Conservation (phyloP, 2,113 vertebrate genomes). For the Alouatta palliata region DNA sequence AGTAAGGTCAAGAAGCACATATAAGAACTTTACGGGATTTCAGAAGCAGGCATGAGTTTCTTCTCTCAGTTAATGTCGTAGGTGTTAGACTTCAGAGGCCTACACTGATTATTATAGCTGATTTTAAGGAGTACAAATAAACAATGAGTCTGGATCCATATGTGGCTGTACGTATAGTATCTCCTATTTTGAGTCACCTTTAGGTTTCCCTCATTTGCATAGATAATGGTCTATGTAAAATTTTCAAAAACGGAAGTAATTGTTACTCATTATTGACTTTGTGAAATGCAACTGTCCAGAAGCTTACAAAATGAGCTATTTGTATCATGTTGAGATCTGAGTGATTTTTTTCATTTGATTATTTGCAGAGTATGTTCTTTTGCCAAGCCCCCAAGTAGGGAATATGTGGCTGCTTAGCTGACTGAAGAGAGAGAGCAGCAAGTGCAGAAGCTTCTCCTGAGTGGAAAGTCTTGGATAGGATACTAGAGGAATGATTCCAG, state of each 20-base stretch:
- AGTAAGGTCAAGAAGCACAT: not conserved
- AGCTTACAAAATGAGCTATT: not conserved
- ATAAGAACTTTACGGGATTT: not conserved
- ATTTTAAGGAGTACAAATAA: not conserved
- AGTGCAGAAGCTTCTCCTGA: not conserved
- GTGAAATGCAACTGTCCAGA: not conserved
- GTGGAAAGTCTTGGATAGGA: not conserved
- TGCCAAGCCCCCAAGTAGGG: not conserved
- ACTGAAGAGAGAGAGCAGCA: not conserved
- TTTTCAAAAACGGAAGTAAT: slow-evolving; percentile 32
- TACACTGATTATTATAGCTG: not conserved
- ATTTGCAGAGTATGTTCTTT: not conserved
- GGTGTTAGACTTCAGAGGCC: not conserved
- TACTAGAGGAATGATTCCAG: not conserved
- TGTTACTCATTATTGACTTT: not conserved
- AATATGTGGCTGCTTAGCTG: not conserved
- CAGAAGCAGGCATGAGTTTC: not conserved
- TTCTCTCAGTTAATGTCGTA: not conserved
- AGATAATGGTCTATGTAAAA: not conserved
- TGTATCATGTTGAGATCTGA: not conserved
- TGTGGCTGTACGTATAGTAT: not conserved
- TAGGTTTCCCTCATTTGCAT: not conserved
- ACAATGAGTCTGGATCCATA: not conserved
- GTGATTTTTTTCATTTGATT: not conserved
- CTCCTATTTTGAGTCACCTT: not conserved